phyloP scores from a whole-genome alignment of 2,797 vertebrate genomes.

The Sternotherus odoratus region DNA sequence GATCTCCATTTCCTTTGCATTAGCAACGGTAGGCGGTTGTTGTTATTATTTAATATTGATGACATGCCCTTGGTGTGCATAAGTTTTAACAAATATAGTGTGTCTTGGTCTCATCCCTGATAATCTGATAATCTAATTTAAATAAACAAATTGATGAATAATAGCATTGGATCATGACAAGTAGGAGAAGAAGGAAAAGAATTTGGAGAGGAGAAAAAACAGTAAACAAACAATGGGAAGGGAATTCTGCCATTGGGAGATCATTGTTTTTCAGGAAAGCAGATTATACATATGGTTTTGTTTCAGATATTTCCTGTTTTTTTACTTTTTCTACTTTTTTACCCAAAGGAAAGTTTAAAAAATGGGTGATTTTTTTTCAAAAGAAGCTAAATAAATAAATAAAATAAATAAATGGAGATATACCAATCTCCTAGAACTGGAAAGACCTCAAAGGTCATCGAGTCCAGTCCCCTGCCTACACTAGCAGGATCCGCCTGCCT shows the following conservation, averaged over 20 bases:
- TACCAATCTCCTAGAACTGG: too few species aligned
- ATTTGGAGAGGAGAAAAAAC: not conserved
- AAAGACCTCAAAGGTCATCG: too few species aligned
- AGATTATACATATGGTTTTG: not conserved
- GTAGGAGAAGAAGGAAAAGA: not conserved
- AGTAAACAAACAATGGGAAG: not conserved
- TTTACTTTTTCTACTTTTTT: accelerated
- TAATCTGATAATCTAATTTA: not conserved
- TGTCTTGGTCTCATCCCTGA: not conserved
- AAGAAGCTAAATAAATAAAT: too few species aligned
- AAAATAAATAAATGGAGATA: too few species aligned
- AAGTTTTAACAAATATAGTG: not conserved
- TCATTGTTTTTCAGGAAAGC: not conserved
- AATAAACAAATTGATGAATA: not conserved
- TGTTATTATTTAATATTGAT: not conserved
- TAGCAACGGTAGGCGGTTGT: not conserved
- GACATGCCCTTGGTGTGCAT: not conserved
- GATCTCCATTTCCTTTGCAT: not conserved
- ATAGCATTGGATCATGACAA: not conserved
- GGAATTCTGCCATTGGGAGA: not conserved
- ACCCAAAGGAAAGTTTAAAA: not conserved
- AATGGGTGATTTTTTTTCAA: not conserved
- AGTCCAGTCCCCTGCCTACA: too few species aligned
- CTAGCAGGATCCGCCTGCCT: too few species aligned
- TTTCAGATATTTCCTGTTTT: not conserved